Evolutionary conservation across 2,797 vertebrate species (phyloP), one percentile per base, ranked within the genome.

Genomic region (Lagodon rhomboides): DNA sequence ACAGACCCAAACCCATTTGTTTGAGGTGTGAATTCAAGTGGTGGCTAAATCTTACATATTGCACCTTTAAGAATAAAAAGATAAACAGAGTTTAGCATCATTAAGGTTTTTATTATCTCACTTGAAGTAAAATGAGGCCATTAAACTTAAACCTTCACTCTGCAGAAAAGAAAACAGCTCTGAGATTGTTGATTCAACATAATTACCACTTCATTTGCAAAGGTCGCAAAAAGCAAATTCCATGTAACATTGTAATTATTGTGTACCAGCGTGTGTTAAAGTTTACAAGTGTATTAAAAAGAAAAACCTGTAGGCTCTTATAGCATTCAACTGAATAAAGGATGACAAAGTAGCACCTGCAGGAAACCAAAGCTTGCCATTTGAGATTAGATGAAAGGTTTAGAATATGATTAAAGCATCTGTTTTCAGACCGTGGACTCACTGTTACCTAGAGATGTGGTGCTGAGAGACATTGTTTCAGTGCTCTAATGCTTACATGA

Each of bases 301-400:
- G 41, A 51, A 51, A 55, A 23, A 61, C 27, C n/a, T 53, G 34
- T 11, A 25, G 49, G 50, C 51, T 64, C 34, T 18, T 30, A 51
- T 27, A 53, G 44, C 51, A 53, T 73, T 49, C 6, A 64, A 56
- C 41, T 71, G 25, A 63, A 72, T 74, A 62, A 12, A 73, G 44
- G 71, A 53, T 62, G 27, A 74, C 41, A 25, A 70, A 78, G 43
- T 13, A 71, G 56, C 43, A 69, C 56, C 30, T 68, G 51, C 66
- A 62, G 70, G 55, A 73, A 65, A 85, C 53, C 22, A 82, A 80
- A 74, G 71, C 46, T 41, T 43, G 59, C 38, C 58, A n/a, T 58
- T 55, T 60, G 54, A 71, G 30, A 68, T 74, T 60, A 72, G 55
- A 88, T 91, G 80, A 78, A 70, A 86, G 55, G 6, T 73, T 49